These are phyloP conservation scores for Drosophila cardini DNA, from an alignment of 1,140 invertebrate species.

Conservation along the genomic window DNA sequence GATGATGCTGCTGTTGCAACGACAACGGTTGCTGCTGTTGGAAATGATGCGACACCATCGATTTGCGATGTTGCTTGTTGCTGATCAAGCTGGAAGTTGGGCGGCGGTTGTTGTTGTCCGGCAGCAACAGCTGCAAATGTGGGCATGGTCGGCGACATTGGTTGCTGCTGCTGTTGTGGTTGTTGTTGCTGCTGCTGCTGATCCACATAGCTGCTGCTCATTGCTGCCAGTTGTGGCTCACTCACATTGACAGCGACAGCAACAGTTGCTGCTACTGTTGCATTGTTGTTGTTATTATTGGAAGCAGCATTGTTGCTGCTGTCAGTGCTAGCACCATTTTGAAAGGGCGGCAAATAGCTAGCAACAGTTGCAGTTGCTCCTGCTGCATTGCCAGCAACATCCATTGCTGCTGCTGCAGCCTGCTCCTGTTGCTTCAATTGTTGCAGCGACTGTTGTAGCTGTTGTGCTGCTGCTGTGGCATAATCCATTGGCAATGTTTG, in stretches of 20 bases:
- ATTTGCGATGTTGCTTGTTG: slow-evolving; percentile 70
- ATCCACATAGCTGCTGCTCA: slow-evolving; percentile 60
- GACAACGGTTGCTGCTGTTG: slow-evolving; percentile 30
- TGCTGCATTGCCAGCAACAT: slow-evolving; percentile 33
- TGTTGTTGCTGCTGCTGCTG: slow-evolving; percentile 66
- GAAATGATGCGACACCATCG: slow-evolving; percentile 58
- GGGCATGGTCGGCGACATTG: slow-evolving; percentile 42
- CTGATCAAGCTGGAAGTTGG: slow-evolving; percentile 51
- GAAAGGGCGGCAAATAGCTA: slow-evolving; percentile 84
- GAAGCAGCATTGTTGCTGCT: slow-evolving; percentile 43
- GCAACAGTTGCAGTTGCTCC: neutral
- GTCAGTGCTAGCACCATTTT: slow-evolving; percentile 55
- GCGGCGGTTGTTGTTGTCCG: slow-evolving; percentile 42
- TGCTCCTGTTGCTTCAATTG: slow-evolving; percentile 75
- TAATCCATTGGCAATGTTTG: slow-evolving; percentile 71
- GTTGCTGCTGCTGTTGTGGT: slow-evolving; percentile 40
- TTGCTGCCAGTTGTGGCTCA: slow-evolving; percentile 47
- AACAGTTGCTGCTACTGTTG: slow-evolving; percentile 27
- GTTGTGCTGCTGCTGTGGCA: slow-evolving; percentile 75
- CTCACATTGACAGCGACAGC: slow-evolving; percentile 22
- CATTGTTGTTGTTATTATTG: slow-evolving; percentile 32
- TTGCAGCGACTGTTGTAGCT: slow-evolving; percentile 76
- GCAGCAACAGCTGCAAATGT: slow-evolving; percentile 69
- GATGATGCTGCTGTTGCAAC: slow-evolving; percentile 48
- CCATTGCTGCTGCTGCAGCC: slow-evolving; percentile 30